Evolutionary conservation across 1,140 invertebrate genomes (phyloP).

Genomic region (Diorhabda sublineata): DNA sequence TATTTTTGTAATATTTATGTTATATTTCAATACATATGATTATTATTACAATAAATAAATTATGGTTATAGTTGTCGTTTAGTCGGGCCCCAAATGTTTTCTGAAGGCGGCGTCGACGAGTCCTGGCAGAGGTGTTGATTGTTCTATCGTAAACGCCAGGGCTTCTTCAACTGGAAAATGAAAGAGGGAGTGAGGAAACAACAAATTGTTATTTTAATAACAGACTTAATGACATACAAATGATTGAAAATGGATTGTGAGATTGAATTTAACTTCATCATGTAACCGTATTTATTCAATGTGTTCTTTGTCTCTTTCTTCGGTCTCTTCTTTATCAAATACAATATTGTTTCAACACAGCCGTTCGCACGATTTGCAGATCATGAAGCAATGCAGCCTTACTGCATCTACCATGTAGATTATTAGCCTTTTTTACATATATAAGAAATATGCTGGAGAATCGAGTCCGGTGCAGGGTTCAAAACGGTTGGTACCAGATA

Average conservation of each 20-base stretch:
- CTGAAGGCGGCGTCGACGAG: not conserved
- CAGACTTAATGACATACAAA: not conserved
- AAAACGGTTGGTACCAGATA: no score
- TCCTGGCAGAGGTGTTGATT: not conserved
- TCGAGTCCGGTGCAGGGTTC: not conserved
- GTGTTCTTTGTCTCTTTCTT: not conserved
- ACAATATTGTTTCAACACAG: not conserved
- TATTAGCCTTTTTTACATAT: not conserved
- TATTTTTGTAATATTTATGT: no score
- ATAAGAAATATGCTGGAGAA: not conserved
- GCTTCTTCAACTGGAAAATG: not conserved
- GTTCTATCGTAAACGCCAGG: not conserved
- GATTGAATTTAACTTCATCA: not conserved
- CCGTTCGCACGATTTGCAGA: slow-evolving; percentile 2
- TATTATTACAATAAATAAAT: not conserved
- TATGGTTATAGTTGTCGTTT: not conserved
- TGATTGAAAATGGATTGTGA: not conserved
- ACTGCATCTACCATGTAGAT: no score
- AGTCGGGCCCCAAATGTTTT: not conserved
- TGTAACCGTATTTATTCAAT: not conserved
- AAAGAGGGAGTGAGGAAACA: not conserved
- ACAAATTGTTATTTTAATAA: not conserved
- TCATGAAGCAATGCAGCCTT: not conserved
- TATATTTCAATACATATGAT: no score
- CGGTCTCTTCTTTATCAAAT: not conserved